Evolutionary conservation across 2,888 invertebrate species (phyloP).

Genomic region (Mantis religiosa): DNA sequence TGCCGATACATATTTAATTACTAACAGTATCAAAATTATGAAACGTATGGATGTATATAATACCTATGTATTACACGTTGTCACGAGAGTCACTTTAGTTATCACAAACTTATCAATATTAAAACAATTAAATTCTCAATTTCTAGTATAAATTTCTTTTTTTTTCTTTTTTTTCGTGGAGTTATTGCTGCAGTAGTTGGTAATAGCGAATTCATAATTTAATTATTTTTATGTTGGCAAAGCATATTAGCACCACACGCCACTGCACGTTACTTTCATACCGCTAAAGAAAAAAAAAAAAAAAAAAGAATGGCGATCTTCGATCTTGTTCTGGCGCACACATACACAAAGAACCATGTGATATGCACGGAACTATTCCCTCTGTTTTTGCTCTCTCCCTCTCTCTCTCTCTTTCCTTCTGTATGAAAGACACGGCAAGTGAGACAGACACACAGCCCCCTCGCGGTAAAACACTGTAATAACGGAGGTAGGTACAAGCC

Average conservation of each 20-base stretch:
- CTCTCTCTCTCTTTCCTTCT: neutral
- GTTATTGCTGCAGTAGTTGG: no score
- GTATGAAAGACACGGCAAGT: neutral
- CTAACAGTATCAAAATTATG: no score
- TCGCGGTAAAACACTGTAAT: neutral
- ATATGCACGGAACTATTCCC: neutral
- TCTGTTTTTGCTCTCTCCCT: neutral
- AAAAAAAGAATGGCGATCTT: neutral
- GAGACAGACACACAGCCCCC: neutral
- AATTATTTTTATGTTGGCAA: neutral
- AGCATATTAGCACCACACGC: neutral
- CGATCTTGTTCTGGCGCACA: neutral
- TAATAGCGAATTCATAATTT: no score
- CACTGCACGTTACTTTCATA: neutral
- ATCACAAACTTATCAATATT: no score
- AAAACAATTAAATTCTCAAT: no score
- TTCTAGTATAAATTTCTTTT: no score
- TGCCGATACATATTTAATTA: no score
- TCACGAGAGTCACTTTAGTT: no score
- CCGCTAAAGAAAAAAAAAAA: neutral
- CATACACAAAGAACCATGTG: neutral
- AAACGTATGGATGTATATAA: no score
- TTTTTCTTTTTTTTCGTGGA: no score
- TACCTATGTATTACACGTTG: no score
- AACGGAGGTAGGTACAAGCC: neutral